These are phyloP conservation scores for Notodromas monacha DNA, from an alignment of 2,888 invertebrate species.

Conservation along the genomic window DNA sequence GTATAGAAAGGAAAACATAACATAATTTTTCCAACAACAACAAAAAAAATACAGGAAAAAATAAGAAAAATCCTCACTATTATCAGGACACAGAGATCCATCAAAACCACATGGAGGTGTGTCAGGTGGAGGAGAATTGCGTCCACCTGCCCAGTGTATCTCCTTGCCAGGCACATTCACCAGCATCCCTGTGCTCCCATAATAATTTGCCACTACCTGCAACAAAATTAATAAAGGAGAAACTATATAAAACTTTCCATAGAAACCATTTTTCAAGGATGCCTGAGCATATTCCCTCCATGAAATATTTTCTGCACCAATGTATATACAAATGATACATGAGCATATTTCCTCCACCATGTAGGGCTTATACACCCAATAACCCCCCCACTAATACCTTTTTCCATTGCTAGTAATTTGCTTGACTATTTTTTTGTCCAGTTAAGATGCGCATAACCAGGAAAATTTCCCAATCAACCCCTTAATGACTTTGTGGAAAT, in stretches of 20 bases:
- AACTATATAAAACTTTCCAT: not conserved
- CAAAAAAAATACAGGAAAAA: slow-evolving; percentile 2
- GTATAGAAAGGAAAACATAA: no score
- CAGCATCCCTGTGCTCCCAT: slow-evolving; percentile 38
- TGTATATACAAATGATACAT: no score
- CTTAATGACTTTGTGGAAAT: no score
- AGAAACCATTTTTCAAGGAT: slow-evolving; percentile 5
- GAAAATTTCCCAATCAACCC: no score
- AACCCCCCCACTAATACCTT: no score
- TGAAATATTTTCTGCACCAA: no score
- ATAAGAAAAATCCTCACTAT: slow-evolving; percentile 23
- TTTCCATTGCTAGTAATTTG: no score
- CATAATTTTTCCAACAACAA: no score
- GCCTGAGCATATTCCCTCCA: not conserved
- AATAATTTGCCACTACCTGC: slow-evolving; percentile 68
- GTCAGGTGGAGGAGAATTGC: slow-evolving; percentile 34
- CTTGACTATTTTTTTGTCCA: no score
- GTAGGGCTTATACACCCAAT: no score
- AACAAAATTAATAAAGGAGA: slow-evolving; percentile 10
- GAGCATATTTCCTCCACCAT: no score
- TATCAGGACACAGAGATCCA: slow-evolving; percentile 51
- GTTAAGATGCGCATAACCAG: no score
- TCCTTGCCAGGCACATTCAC: slow-evolving; percentile 32
- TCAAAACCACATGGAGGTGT: slow-evolving; percentile 76
- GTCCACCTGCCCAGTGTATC: slow-evolving; percentile 59